phyloP scores from a whole-genome alignment of 2,888 invertebrate genomes.

The Lepetodrilus schrolli region DNA sequence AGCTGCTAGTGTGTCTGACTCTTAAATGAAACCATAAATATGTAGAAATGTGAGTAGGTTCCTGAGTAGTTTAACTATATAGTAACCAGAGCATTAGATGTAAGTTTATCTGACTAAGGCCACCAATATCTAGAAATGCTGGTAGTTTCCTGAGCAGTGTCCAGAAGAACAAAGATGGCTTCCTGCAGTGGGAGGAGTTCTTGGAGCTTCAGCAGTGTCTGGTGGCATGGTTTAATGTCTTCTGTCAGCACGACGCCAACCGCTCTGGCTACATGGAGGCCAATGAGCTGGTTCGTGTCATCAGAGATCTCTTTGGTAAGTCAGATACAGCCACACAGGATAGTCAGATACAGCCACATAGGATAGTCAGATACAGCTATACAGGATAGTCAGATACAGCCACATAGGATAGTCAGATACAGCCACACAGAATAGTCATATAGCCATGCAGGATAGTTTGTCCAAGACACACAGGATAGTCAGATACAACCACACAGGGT shows the following conservation, averaged over 20 bases:
- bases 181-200: constrained; percentile 72
- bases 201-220: constrained; percentile 69
- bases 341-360: no score
- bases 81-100: background rate
- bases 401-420: no score
- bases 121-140: background rate
- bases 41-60: background rate
- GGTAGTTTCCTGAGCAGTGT: constrained; percentile 9
- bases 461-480: no score
- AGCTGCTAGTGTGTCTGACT: no score
- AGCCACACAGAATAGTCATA: no score
- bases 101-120: background rate
- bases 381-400: no score
- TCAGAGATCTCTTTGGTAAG: constrained; percentile 61
- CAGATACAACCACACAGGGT: no score
- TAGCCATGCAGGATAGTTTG: no score
- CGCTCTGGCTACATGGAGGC: constrained; percentile 66
- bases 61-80: no score
- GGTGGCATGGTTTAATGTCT: constrained; percentile 67
- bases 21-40: no score
- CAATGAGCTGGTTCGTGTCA: constrained; percentile 58
- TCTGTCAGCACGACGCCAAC: constrained; percentile 61
- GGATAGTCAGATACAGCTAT: no score
- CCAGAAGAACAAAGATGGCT: constrained; percentile 68
- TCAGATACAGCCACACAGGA: no score